Evolutionary conservation across 2,113 vertebrate species (phyloP).

Genomic region (Haemorhous mexicanus): DNA sequence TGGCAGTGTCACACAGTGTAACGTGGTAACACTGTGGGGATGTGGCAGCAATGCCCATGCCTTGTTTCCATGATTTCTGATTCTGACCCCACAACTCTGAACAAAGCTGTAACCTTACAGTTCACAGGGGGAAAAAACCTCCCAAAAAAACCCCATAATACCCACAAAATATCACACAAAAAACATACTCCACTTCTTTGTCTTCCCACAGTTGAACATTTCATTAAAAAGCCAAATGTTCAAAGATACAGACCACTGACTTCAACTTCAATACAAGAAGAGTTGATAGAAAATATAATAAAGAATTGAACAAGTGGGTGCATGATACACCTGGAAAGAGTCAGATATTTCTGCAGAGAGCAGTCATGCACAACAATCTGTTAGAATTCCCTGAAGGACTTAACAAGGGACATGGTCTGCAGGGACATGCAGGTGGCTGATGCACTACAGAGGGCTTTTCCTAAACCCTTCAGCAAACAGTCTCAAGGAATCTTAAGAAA

Average conservation of each 20-base stretch:
- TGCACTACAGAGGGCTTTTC: background rate
- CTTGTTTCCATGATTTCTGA: background rate
- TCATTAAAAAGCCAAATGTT: background rate
- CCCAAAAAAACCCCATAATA: background rate
- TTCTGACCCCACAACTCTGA: background rate
- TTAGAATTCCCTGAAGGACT: background rate
- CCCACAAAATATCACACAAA: background rate
- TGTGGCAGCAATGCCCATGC: background rate
- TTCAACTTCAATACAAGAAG: background rate
- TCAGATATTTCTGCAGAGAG: background rate
- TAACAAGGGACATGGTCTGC: background rate
- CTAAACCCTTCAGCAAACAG: background rate
- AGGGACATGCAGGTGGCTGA: background rate
- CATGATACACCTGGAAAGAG: background rate
- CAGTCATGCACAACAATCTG: background rate
- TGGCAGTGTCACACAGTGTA: background rate
- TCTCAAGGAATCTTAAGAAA: background rate
- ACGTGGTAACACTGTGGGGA: background rate
- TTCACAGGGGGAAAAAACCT: background rate
- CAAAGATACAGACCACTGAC: background rate
- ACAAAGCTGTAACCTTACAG: background rate
- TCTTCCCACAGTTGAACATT: background rate
- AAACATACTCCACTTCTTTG: background rate
- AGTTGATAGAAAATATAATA: background rate
- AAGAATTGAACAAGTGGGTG: background rate